Evolutionary conservation across 2,113 vertebrate species (phyloP), one percentile per base, ranked within the genome.

Genomic region (Gila orcuttii): DNA sequence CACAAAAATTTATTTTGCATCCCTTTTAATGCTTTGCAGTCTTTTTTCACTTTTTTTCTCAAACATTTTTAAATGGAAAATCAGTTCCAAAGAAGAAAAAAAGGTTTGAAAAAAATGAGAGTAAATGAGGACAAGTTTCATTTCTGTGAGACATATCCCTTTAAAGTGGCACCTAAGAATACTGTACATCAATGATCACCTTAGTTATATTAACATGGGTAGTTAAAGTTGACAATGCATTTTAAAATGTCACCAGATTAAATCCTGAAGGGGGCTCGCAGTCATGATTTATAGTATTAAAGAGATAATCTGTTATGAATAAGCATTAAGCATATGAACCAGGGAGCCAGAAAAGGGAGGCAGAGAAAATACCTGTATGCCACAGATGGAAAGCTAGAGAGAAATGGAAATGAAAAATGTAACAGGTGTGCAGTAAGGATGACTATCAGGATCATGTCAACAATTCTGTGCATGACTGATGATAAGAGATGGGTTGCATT

Each of bases 311-410:
- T 55, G 21, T 77, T 11, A 52, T 31, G 0, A 33, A 33, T 77
- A 62, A 15, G 7, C 57, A 28, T 62, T 17, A 62, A 25, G 23
- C 31, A 62, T 12, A 25, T 62, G 5, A 31, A 47, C 60, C 60
- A 33, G 1, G 28, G 76, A 93, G 88, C 60, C 84, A 1, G 33
- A 9, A 4, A 79, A 59, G 45, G 21, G 64, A 45, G 13, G 55
- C 25, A 62, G 75, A 45, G 23, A 60, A 85, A 64, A 60, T 97
- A 97, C 96, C 96, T 97, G 96, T 95, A 94, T 95, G 94, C 95
- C 88, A 93, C 85, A 71, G 93, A 95, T 64, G 96, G 96, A 92
- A 96, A 96, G 95, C 96, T 97, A 91, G 88, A 94, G 84, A 82
- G 93, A 95, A 89, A 94, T 86, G 88, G 74, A 91, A 88, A 94